phyloP scores from a whole-genome alignment of 2,888 invertebrate species.

The Timema cristinae region DNA sequence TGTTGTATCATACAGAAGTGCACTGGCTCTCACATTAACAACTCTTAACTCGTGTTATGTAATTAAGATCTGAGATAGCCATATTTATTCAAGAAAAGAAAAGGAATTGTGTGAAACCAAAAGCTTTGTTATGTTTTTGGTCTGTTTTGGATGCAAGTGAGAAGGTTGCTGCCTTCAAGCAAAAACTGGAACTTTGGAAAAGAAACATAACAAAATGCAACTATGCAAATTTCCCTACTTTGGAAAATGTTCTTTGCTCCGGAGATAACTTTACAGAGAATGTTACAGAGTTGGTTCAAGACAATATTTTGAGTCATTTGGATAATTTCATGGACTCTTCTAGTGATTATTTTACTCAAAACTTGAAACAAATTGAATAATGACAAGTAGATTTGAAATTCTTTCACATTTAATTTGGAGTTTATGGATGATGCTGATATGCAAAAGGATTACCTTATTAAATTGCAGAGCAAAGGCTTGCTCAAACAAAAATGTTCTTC shows the following conservation, averaged over 20 bases:
- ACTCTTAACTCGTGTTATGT: not conserved
- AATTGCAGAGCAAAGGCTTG: too few relatives aligned
- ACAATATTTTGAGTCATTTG: conserved; percentile 10
- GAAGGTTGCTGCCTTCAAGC: not conserved
- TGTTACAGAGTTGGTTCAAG: not conserved
- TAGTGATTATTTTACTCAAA: conserved; percentile 13
- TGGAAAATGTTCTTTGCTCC: too few relatives aligned
- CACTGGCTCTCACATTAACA: not conserved
- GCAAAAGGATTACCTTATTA: too few relatives aligned
- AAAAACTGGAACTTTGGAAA: not conserved
- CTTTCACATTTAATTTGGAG: too few relatives aligned
- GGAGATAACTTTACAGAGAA: too few relatives aligned
- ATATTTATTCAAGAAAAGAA: not conserved
- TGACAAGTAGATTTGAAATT: too few relatives aligned
- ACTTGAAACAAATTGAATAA: not conserved
- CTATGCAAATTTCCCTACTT: not conserved
- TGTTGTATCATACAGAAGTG: too few relatives aligned
- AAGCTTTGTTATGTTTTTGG: not conserved
- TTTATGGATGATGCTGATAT: too few relatives aligned
- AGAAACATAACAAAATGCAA: not conserved
- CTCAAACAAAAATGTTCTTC: too few relatives aligned
- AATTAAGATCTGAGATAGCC: not conserved
- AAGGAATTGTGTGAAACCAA: not conserved
- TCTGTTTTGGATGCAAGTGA: not conserved
- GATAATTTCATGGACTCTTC: not conserved